Percentiles rank a stretch among this genome's conserved stretches.
These are phyloP conservation scores for Xiphophorus couchianus DNA, from an alignment of 2,113 vertebrate genomes.

Conservation along the genomic window DNA sequence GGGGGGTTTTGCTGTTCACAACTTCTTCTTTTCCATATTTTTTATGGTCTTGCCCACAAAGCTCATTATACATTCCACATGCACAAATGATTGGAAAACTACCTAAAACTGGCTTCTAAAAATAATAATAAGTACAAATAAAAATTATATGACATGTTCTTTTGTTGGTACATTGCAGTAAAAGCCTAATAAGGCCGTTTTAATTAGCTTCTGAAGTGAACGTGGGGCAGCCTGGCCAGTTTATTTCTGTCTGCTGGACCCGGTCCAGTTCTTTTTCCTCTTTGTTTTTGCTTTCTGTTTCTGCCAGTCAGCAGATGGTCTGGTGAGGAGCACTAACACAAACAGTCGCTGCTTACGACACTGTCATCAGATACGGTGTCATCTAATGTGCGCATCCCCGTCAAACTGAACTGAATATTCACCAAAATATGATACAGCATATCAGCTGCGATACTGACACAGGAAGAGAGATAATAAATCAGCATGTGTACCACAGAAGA, in stretches of 20 bases:
- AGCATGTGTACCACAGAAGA: background rate
- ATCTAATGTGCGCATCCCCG: background rate
- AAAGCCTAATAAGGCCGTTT: background rate
- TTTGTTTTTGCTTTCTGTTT: background rate
- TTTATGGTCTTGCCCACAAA: background rate
- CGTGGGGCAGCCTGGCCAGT: background rate
- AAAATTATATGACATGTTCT: background rate
- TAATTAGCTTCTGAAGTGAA: too few relatives aligned
- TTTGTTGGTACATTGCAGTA: background rate
- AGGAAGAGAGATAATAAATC: background rate
- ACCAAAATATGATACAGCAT: background rate
- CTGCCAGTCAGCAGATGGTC: constrained; percentile 14
- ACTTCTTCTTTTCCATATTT: background rate
- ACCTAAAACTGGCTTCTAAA: background rate
- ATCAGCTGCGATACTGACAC: background rate
- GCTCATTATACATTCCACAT: background rate
- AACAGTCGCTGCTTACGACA: background rate
- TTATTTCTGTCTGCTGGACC: background rate
- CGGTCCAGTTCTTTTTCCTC: background rate
- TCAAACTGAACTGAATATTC: constrained; percentile 1
- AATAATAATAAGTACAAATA: background rate
- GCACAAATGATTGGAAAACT: background rate
- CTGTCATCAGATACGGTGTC: background rate
- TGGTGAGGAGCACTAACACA: background rate
- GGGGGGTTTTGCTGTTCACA: background rate